Base-by-base conservation (phyloP, 2,797 vertebrate species). In the Pogoniulus pusillus region DNA sequence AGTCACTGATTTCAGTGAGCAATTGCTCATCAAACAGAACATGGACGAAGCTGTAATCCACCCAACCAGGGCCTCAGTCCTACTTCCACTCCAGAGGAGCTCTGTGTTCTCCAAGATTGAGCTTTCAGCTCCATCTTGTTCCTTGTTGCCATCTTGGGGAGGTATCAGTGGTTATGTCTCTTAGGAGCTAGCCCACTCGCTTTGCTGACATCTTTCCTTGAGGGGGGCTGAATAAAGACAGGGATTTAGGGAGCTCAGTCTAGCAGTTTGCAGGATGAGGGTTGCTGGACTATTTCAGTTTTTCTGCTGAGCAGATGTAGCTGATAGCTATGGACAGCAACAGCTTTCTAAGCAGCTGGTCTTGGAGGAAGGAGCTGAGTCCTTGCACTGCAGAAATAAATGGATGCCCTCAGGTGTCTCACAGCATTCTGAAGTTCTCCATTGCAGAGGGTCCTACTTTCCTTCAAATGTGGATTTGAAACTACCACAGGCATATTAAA, bases 221-320 rank as follows among this genome's bases (percentile, higher is more conserved):
- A 81, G 81, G 29, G 14, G 76, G 57, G 29, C 32, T 82, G 68
- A 41, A 29, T 32, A 32, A 84, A 92, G 34, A 19, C 15, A 59
- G 83, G 71, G 43, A 66, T 57, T 79, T 14, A 32, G 54, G 75
- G 78, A 93, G 34, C 54, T 79, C 35, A 58, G 16, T n/a, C 26
- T 79, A 90, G 45, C 63, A 30, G 34, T 63, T 53, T 65, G 63
- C 51, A 87, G 79, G 53, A 26, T 39, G 32, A 70, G 54, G n/a
- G 23, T 2, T 16, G 0, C 64, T 81, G 81, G 47, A 29, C 66
- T 26, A 1, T 75, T 65, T 41, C 66, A 51, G 41, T 29, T 68
- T 85, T 75, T 84, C 59, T 91, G 76, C 54, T 62, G 90, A 71
- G 73, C 90, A 89, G 77, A 87, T 64, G 37, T n/a, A 85, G 75